Percentiles rank a stretch among this genome's conserved stretches.
phyloP scores from a whole-genome alignment of 2,888 invertebrate species.

The Mimachlamys varia region DNA sequence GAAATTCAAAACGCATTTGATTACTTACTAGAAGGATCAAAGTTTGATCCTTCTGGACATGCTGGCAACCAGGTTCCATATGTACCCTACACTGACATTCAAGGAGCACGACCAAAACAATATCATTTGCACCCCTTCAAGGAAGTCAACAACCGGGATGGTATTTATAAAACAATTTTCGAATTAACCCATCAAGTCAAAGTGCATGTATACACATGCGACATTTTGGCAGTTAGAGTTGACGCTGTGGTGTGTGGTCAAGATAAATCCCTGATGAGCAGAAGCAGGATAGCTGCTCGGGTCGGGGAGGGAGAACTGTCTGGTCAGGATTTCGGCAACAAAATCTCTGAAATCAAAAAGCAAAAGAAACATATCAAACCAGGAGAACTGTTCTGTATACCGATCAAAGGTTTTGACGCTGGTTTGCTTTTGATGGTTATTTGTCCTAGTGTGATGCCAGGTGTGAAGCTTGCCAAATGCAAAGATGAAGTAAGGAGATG shows the following conservation, averaged over 20 bases:
- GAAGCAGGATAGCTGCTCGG: neutral
- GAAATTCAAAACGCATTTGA: neutral
- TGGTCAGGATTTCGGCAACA: neutral
- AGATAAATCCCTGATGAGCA: neutral
- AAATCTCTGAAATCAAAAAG: neutral
- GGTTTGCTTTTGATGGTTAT: neutral
- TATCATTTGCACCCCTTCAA: neutral
- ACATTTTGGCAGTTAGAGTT: constrained; percentile 1
- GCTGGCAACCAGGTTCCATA: neutral
- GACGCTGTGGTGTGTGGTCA: neutral
- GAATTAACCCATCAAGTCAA: neutral
- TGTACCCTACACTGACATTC: neutral
- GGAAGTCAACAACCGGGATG: neutral
- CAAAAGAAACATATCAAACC: neutral
- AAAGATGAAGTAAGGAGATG: neutral
- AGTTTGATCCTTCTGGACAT: neutral
- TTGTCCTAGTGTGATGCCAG: neutral
- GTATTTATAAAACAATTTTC: neutral
- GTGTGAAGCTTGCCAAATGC: neutral
- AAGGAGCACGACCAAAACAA: neutral
- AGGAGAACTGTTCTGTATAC: neutral
- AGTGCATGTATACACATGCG: neutral
- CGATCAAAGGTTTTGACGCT: neutral
- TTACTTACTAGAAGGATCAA: neutral
- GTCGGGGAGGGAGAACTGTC: neutral